These are phyloP conservation scores for Hyposoter didymator DNA, from an alignment of 2,888 invertebrate genomes.

Conservation along the genomic window DNA sequence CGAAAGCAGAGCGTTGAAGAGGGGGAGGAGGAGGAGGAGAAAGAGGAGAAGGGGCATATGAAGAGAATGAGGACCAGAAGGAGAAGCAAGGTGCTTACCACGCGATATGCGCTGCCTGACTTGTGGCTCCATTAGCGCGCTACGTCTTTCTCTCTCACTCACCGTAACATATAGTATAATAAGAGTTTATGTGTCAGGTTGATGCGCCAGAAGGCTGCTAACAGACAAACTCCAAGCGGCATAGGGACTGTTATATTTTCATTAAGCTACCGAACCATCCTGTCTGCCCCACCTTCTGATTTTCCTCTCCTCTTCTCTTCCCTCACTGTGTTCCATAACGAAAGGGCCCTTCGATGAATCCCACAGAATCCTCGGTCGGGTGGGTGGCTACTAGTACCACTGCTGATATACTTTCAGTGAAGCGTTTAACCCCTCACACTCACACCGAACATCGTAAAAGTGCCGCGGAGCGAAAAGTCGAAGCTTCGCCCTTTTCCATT, in stretches of 20 bases:
- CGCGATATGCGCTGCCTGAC: slow-evolving; percentile 81
- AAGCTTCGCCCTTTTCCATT: slow-evolving; percentile 64
- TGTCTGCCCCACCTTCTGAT: slow-evolving; percentile 47
- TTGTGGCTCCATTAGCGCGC: slow-evolving; percentile 84
- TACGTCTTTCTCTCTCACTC: slow-evolving; percentile 72
- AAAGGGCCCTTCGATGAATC: slow-evolving; percentile 79
- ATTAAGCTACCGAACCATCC: slow-evolving; percentile 77
- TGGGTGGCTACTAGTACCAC: slow-evolving; percentile 54
- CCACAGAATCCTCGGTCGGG: slow-evolving; percentile 69
- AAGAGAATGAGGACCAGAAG: slow-evolving; percentile 63
- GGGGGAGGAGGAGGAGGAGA: slow-evolving; percentile 36
- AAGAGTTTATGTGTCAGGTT: slow-evolving; percentile 84
- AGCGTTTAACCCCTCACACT: slow-evolving; percentile 54
- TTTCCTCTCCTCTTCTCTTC: slow-evolving; percentile 38
- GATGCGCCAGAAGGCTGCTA: slow-evolving; percentile 83
- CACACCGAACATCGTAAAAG: slow-evolving; percentile 63
- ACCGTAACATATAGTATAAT: slow-evolving; percentile 84
- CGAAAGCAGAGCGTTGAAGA: slow-evolving; percentile 61
- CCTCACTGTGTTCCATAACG: slow-evolving; percentile 72
- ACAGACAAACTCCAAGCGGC: slow-evolving; percentile 82
- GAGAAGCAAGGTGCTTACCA: slow-evolving; percentile 75
- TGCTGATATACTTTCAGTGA: slow-evolving; percentile 53
- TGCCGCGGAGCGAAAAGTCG: slow-evolving; percentile 65
- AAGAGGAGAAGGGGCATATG: slow-evolving; percentile 50
- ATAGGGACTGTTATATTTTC: slow-evolving; percentile 84